Conservation (phyloP, 2,113 vertebrate species). For the Neofelis nebulosa region DNA sequence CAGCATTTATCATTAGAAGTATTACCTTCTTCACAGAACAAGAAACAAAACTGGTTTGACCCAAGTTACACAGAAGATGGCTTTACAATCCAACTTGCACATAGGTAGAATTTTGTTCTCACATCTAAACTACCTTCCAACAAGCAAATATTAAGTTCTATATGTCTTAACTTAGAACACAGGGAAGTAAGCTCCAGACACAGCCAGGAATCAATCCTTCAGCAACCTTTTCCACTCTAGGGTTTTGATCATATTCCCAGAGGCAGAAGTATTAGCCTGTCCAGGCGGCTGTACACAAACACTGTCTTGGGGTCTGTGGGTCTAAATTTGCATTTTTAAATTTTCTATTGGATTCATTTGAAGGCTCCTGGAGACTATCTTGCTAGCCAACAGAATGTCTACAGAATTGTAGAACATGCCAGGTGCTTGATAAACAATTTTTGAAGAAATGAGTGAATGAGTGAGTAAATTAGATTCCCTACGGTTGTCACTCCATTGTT, state of each 20-base stretch:
- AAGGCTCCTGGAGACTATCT: background rate
- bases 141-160: background rate
- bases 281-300: background rate
- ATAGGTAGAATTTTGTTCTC: background rate
- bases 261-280: background rate
- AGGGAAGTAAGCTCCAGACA: background rate
- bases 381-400: background rate
- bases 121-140: background rate
- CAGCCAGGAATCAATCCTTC: background rate
- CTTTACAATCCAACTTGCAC: background rate
- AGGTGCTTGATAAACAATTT: background rate
- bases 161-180: background rate
- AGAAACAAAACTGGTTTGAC: background rate
- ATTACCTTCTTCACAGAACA: no score
- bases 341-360: background rate
- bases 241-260: background rate
- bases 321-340: background rate
- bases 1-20: background rate
- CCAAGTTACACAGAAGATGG: background rate
- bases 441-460: background rate
- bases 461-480: background rate
- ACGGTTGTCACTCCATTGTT: background rate
- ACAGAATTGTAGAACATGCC: accelerated
- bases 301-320: background rate
- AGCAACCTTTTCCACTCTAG: background rate